Conservation (phyloP, 2,888 invertebrate genomes). For the Aphidoletes aphidimyza region DNA sequence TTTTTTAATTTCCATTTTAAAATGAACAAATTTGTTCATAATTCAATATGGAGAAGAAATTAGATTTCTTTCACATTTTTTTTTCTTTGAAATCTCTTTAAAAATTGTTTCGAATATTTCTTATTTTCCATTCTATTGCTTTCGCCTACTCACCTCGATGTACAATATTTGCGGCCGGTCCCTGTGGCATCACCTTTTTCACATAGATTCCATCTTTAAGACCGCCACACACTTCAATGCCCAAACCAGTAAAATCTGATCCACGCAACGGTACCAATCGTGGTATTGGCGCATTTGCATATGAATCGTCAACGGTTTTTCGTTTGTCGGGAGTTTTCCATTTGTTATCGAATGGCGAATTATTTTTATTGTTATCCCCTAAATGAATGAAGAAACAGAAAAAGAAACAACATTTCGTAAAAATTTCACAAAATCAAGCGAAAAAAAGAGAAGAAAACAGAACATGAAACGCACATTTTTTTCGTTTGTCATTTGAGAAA, state of each 20-base stretch:
- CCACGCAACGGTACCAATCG: slow-evolving; percentile 81
- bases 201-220: slow-evolving; percentile 90
- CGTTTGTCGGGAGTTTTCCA: slow-evolving; percentile 67
- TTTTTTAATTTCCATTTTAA: too few relatives aligned
- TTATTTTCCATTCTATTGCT: neutral
- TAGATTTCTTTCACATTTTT: too few relatives aligned
- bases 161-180: slow-evolving; percentile 83
- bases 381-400: neutral
- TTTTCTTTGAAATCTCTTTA: neutral
- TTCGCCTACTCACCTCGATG: slow-evolving; percentile 55
- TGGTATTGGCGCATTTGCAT: slow-evolving; percentile 69
- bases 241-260: slow-evolving; percentile 88
- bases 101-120: neutral
- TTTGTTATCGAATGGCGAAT: slow-evolving; percentile 66
- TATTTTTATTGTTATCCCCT: slow-evolving; percentile 65
- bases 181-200: slow-evolving; percentile 85
- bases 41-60: too few relatives aligned
- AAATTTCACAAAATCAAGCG: neutral
- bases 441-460: neutral
- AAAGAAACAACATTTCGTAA: too few relatives aligned
- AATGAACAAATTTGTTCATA: too few relatives aligned
- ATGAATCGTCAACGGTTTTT: slow-evolving; percentile 71
- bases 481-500: neutral
- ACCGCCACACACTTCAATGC: slow-evolving; percentile 89
- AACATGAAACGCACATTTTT: neutral